phyloP scores from a whole-genome alignment of 2,113 vertebrate species.

The Heterotis niloticus region DNA sequence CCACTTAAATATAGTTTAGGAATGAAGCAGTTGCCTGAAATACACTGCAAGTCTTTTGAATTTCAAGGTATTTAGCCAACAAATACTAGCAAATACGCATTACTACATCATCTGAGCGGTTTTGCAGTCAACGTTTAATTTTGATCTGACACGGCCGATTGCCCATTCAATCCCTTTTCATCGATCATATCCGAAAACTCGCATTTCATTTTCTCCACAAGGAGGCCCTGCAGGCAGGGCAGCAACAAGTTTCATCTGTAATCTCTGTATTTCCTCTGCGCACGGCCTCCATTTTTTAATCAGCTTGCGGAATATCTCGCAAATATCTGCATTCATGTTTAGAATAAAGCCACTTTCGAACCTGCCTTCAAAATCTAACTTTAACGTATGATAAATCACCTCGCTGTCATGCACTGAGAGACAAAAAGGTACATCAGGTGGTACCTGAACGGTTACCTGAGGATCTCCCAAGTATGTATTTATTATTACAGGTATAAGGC shows the following conservation, averaged over 20 bases:
- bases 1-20: too few relatives aligned
- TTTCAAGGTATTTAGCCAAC: constrained; percentile 7
- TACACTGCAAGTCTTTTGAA: background rate
- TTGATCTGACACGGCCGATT: background rate
- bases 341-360: background rate
- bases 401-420: too few relatives aligned
- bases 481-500: too few relatives aligned
- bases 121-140: background rate
- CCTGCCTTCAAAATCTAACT: background rate
- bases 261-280: background rate
- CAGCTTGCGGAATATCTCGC: too few relatives aligned
- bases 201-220: background rate
- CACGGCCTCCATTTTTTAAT: background rate
- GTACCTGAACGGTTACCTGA: too few relatives aligned
- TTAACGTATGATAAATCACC: background rate
- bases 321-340: background rate
- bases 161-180: background rate
- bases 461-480: too few relatives aligned
- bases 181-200: background rate
- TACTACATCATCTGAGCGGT: background rate
- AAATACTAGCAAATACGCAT: background rate
- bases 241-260: background rate
- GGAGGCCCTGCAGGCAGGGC: background rate
- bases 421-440: too few relatives aligned
- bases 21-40: background rate